Base-by-base conservation (phyloP, 1,140 invertebrate species). In the Drosophila quadrilineata region DNA sequence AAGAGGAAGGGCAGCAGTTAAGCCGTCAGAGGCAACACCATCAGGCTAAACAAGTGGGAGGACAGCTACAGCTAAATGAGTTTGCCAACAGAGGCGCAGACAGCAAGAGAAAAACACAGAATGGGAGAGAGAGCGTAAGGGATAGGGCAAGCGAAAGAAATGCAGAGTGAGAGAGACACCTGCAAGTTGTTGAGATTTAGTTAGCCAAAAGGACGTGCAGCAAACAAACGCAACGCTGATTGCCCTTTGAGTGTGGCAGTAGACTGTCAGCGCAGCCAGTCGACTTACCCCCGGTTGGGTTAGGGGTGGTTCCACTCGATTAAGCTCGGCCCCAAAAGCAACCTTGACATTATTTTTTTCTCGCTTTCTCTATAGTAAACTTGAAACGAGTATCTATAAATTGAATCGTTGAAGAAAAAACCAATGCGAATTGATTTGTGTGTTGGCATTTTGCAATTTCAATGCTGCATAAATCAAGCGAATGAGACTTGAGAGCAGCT, bases 341-440 rank as follows among this genome's bases (percentile, higher is more conserved):
- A 50, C 74, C 74, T 76, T 76, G 73, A 76, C 73, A 76, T 76
- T 76, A 76, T 35, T 52, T 5, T 46, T 28, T 22, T n/a, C n/a
- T n/a, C n/a, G n/a, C n/a, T n/a, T 43, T 22, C 40, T 26, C 28
- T 9, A 16, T 40, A 6, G 33, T 56, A 8, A 45, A 28, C 41
- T 45, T 2, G 17, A 26, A 22, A 16, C 41, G 28, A 26, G 41
- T 2, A 12, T 6, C 6, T 12, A 17, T 14, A 46, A 10, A n/a
- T 17, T 41, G 46, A 14, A 31, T n/a, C n/a, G n/a, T n/a, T n/a
- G n/a, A n/a, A n/a, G n/a, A n/a, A n/a, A 59, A 70, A 73, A 65
- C 56, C 65, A 70, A 62, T 79, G 69, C 73, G 62, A 76, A 65
- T 82, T 84, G 73, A 84, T 84, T 84, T 76, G 63, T 73, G 67